Evolutionary conservation across 2,797 vertebrate species (phyloP), one percentile per base, ranked within the genome.

Genomic region (Delichon dasypus): DNA sequence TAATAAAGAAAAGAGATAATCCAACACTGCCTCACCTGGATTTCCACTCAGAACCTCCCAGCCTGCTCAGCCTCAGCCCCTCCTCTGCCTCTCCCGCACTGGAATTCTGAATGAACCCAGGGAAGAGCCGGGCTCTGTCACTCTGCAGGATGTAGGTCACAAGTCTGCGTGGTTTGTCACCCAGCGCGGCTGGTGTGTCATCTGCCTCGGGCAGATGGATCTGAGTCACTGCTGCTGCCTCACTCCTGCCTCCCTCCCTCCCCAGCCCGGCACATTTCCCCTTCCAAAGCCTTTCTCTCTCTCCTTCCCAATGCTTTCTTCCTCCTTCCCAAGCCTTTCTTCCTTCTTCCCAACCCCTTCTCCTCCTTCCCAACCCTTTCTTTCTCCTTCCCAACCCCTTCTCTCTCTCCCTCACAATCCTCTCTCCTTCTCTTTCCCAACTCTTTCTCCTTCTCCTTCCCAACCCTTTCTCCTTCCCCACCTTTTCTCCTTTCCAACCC

Each of bases 161-260:
- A 92, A 91, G 70, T 55, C 72, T 84, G 79, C 16, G 40, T 51
- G 88, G 89, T 88, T 95, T 83, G 80, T 47, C 76, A 84, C 80
- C 21, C 45, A 11, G 10, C 55, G 61, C 10, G 42, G 36, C 70
- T 93, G 42, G 22, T 10, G 58, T 45, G 58, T 85, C 93, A 86
- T 50, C 86, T 90, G 89, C 91, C 89, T 85, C 3, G 38, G 91
- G 72, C 85, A 95, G 95, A 91, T 83, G 88, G 90, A 27, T 19
- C 88, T 77, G 95, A 96, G 64, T 95, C 95, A 80, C 91, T 83
- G 88, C 85, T 94, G 91, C 91, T 70, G 88, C 88, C 65, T 70
- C 82, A 13, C n/a, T 25, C 23, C 61, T 25, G 62, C 64, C 77
- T 61, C 30, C 36, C 48, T 53, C 13, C 54, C 36, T 36, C 36